Evolutionary conservation across 2,888 invertebrate genomes (phyloP).

Genomic region (Sclerodermus sp.): DNA sequence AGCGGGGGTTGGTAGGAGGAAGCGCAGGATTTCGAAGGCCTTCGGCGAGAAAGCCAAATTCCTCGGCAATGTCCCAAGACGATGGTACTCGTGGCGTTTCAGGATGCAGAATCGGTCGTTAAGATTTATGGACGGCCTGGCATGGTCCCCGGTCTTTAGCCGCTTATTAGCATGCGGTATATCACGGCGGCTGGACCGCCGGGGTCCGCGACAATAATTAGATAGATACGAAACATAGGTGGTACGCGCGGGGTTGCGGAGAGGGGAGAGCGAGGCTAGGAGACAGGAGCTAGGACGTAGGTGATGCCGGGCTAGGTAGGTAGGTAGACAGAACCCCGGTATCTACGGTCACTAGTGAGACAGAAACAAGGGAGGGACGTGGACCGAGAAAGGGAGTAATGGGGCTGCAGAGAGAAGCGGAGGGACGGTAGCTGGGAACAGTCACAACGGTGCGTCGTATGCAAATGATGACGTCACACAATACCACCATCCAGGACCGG

Average conservation of each 20-base stretch:
- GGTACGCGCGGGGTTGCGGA: constrained; percentile 29
- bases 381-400: constrained; percentile 21
- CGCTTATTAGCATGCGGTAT: constrained; percentile 59
- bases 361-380: constrained; percentile 4
- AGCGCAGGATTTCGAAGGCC: too few relatives aligned
- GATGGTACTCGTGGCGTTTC: constrained; percentile 27
- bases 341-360: neutral
- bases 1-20: too few relatives aligned
- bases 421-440: constrained; percentile 40
- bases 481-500: constrained; percentile 45
- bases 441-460: constrained; percentile 49
- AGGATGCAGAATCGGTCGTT: constrained; percentile 45
- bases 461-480: constrained; percentile 57
- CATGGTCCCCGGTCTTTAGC: constrained; percentile 55
- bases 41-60: neutral
- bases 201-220: constrained; percentile 56
- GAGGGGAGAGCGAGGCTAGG: constrained; percentile 31
- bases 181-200: constrained; percentile 47
- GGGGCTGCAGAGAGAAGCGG: constrained; percentile 22
- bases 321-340: constrained; percentile 4
- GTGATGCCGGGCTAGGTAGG: constrained; percentile 30
- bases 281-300: constrained; percentile 26
- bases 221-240: constrained; percentile 55
- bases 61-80: constrained; percentile 34
- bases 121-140: constrained; percentile 52